These are phyloP conservation scores for Uromys caudimaculatus DNA, from an alignment of 2,797 vertebrate genomes.

Conservation along the genomic window DNA sequence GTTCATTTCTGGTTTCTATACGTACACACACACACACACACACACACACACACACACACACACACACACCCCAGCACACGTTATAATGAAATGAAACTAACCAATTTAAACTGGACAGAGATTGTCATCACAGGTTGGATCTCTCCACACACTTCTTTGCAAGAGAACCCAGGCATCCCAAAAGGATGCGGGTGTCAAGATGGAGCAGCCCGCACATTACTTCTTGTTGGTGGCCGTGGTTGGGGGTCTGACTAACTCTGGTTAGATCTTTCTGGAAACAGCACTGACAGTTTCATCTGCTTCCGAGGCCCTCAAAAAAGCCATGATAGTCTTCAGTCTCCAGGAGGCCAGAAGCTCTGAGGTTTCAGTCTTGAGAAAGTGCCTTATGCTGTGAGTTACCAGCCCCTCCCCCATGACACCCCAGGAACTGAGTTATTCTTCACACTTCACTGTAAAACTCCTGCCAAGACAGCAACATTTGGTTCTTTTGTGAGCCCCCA, in stretches of 20 bases:
- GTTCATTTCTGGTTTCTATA: background rate
- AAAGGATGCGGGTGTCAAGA: background rate
- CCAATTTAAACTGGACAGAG: background rate
- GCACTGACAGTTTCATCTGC: background rate
- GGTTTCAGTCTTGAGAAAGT: background rate
- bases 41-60: background rate
- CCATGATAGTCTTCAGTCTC: background rate
- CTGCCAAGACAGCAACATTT: background rate
- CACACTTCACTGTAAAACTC: background rate
- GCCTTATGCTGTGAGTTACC: background rate
- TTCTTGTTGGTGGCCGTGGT: background rate
- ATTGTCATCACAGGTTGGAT: background rate
- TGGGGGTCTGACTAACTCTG: fast-evolving
- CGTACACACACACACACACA: too few species aligned
- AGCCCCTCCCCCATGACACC: background rate
- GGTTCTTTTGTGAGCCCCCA: background rate
- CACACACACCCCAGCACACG: background rate
- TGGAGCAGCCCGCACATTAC: background rate
- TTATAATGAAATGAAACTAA: background rate
- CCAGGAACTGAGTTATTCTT: background rate
- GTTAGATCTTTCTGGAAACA: background rate
- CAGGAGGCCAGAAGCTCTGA: background rate
- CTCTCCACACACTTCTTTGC: background rate
- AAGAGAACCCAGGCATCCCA: background rate
- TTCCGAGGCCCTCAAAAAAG: background rate